Evolutionary conservation across 2,113 vertebrate species (phyloP).

Genomic region (Psammodynastes pulverulentus): DNA sequence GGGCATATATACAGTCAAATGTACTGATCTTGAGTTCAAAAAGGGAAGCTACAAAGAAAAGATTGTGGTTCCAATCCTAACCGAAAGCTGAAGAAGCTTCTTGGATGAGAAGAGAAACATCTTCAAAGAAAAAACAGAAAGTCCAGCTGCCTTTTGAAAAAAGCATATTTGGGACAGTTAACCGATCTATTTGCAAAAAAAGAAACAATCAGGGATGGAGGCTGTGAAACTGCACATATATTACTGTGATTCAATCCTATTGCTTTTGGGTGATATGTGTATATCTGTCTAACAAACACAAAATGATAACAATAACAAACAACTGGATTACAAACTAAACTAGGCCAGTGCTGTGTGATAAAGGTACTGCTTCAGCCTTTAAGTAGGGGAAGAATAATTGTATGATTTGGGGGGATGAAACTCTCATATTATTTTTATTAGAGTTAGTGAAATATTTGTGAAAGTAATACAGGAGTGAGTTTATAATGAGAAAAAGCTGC

Average conservation of each 20-base stretch:
- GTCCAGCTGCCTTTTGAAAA: too few relatives aligned
- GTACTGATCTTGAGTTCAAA: background rate
- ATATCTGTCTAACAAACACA: background rate
- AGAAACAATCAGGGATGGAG: background rate
- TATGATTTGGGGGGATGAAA: too few relatives aligned
- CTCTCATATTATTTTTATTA: background rate
- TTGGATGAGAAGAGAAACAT: too few relatives aligned
- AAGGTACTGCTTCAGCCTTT: background rate
- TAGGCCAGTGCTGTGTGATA: background rate
- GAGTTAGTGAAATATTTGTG: background rate
- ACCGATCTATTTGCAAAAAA: background rate
- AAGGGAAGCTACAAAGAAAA: background rate
- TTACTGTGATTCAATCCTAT: background rate
- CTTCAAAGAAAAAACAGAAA: too few relatives aligned
- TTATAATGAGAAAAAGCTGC: background rate
- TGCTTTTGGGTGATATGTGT: background rate
- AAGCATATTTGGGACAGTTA: background rate
- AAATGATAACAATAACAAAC: background rate
- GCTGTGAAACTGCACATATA: background rate
- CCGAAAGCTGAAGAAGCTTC: too few relatives aligned
- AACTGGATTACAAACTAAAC: background rate
- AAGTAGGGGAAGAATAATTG: background rate
- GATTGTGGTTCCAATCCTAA: background rate
- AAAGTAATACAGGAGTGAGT: background rate
- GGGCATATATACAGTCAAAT: background rate